Percentiles rank a stretch among this genome's conserved stretches.
Conservation (phyloP, 1,140 invertebrate genomes). For the Bombus superbus region DNA sequence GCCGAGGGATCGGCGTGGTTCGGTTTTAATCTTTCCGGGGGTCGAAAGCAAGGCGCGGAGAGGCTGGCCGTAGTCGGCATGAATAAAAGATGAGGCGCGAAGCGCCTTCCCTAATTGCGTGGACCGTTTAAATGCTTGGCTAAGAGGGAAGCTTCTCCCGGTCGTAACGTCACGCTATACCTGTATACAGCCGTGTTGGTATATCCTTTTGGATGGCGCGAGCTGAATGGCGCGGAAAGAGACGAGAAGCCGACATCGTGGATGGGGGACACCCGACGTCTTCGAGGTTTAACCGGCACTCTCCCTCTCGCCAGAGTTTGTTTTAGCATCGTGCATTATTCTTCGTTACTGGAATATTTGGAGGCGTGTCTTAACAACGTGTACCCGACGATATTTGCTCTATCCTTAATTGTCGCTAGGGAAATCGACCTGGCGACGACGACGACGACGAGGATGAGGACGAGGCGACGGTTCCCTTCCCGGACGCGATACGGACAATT, state of each 20-base stretch:
- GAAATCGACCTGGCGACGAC: background rate
- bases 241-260: background rate
- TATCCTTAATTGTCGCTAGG: slow-evolving; percentile 36
- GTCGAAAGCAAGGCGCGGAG: slow-evolving; percentile 56
- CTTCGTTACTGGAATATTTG: slow-evolving; percentile 51
- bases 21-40: slow-evolving; percentile 77
- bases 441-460: too few species aligned
- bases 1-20: slow-evolving; percentile 48
- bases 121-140: slow-evolving; percentile 77
- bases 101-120: slow-evolving; percentile 81
- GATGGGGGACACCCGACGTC: slow-evolving; percentile 4
- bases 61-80: slow-evolving; percentile 57
- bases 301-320: slow-evolving; percentile 6
- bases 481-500: slow-evolving; percentile 28
- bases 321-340: slow-evolving; percentile 48
- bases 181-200: slow-evolving; percentile 48
- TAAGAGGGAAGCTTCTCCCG: slow-evolving; percentile 64
- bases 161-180: slow-evolving; percentile 42
- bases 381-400: slow-evolving; percentile 28
- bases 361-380: slow-evolving; percentile 39
- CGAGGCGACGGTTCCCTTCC: background rate
- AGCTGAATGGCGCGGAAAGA: slow-evolving; percentile 6
- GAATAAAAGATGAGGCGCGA: slow-evolving; percentile 81
- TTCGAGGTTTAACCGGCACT: slow-evolving; percentile 30
- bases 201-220: slow-evolving; percentile 46